Evolutionary conservation across 92 coral and sea anemone species (phyloP).

Genomic region (Diadumene lineata): DNA sequence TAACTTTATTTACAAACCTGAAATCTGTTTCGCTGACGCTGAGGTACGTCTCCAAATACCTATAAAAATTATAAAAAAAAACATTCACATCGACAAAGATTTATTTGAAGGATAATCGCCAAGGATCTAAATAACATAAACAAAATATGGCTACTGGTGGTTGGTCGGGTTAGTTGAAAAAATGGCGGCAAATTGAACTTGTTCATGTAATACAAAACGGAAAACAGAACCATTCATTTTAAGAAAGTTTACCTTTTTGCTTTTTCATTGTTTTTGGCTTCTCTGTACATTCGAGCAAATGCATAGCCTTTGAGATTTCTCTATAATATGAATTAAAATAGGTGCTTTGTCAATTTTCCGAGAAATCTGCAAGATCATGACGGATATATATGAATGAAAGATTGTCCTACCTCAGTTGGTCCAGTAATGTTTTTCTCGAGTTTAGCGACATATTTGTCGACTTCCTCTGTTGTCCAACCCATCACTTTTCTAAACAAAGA

Average conservation of each 20-base stretch:
- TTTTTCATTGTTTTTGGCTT: slow-evolving; percentile 73
- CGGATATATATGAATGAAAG: background rate
- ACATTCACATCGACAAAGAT: background rate
- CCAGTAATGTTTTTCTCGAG: slow-evolving; percentile 58
- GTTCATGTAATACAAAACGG: background rate
- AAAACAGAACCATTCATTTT: background rate
- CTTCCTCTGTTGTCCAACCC: slow-evolving; percentile 86
- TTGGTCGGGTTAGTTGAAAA: background rate
- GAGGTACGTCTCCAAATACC: slow-evolving; percentile 82
- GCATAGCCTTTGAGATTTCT: slow-evolving; percentile 86
- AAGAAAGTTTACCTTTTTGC: slow-evolving; percentile 65
- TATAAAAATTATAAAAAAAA: slow-evolving; percentile 7
- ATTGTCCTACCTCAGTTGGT: slow-evolving; percentile 76
- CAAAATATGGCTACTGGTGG: background rate
- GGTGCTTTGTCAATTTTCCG: background rate
- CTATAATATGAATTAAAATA: slow-evolving; percentile 50
- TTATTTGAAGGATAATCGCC: background rate
- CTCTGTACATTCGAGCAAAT: slow-evolving; percentile 87
- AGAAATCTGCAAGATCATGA: slow-evolving; percentile 3
- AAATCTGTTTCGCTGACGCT: slow-evolving; percentile 86
- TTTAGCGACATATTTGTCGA: slow-evolving; percentile 83
- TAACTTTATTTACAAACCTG: slow-evolving; percentile 52
- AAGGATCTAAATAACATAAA: background rate
- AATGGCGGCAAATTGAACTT: slow-evolving; percentile 20
- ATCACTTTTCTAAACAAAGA: slow-evolving; percentile 17